Conservation (phyloP, 2,888 invertebrate species). For the Pecten maximus region DNA sequence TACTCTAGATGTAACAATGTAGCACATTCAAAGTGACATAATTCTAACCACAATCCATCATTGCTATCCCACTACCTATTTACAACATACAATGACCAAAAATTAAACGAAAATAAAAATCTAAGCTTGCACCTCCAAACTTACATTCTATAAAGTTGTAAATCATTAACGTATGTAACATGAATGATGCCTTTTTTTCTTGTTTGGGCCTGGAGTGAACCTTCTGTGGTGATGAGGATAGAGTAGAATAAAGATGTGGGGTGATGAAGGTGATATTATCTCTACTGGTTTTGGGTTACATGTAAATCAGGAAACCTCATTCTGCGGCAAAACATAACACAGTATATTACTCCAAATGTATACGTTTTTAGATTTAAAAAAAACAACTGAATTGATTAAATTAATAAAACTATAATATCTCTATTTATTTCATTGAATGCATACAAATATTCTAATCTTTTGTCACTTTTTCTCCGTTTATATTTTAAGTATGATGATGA, state of each 20-base stretch:
- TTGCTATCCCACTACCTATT: not conserved
- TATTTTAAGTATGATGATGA: no score
- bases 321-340: not conserved
- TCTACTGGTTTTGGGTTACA: not conserved
- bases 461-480: no score
- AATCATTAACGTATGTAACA: not conserved
- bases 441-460: no score
- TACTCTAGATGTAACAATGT: conserved; percentile 16
- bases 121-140: not conserved
- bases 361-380: no score
- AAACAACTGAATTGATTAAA: no score
- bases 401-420: no score
- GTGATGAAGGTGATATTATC: not conserved
- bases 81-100: not conserved
- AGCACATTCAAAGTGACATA: not conserved
- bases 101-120: conserved; percentile 9
- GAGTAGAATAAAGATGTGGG: not conserved
- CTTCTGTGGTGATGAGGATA: not conserved
- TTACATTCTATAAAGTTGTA: not conserved
- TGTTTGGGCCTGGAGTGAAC: not conserved
- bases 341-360: no score
- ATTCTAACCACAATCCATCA: conserved; percentile 13
- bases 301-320: not conserved
- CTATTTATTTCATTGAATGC: no score
- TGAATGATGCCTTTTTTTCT: not conserved